Percentiles rank a stretch among this genome's conserved stretches.
Conservation (phyloP, 2,888 invertebrate species). For the Clepsis dumicolana region DNA sequence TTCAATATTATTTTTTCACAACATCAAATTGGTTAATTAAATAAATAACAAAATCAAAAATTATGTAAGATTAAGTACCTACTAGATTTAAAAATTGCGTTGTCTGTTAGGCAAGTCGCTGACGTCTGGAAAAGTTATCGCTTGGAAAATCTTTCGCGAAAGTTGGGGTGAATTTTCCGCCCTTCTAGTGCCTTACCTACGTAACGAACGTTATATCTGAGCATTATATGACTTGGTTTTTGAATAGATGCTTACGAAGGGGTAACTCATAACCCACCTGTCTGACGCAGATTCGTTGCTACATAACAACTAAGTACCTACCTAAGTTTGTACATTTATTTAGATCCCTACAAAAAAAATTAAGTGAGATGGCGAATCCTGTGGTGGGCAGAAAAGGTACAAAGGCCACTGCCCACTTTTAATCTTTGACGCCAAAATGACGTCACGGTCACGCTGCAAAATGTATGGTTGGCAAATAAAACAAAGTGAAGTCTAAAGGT, state of each 20-base stretch:
- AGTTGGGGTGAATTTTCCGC: neutral
- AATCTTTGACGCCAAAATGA: neutral
- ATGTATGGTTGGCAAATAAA: neutral
- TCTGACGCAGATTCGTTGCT: too few species aligned
- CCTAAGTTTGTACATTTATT: neutral
- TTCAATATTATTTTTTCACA: slow-evolving; percentile 36
- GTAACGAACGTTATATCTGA: neutral
- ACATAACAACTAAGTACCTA: too few species aligned
- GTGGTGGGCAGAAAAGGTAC: neutral
- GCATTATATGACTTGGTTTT: neutral
- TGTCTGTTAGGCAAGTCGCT: slow-evolving; percentile 8
- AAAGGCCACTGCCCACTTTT: slow-evolving; percentile 10
- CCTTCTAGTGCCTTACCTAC: neutral
- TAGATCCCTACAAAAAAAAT: neutral
- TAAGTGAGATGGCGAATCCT: neutral
- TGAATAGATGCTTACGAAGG: neutral
- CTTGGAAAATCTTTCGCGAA: neutral
- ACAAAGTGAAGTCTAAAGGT: neutral
- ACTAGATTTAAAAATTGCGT: slow-evolving; percentile 5
- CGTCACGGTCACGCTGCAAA: neutral
- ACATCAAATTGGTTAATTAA: slow-evolving; percentile 18
- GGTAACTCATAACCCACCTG: neutral
- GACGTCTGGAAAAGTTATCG: neutral
- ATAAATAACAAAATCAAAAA: slow-evolving; percentile 11
- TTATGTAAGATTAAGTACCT: neutral